Evolutionary conservation across 2,797 vertebrate genomes (phyloP).

Genomic region (Oophaga sylvatica): DNA sequence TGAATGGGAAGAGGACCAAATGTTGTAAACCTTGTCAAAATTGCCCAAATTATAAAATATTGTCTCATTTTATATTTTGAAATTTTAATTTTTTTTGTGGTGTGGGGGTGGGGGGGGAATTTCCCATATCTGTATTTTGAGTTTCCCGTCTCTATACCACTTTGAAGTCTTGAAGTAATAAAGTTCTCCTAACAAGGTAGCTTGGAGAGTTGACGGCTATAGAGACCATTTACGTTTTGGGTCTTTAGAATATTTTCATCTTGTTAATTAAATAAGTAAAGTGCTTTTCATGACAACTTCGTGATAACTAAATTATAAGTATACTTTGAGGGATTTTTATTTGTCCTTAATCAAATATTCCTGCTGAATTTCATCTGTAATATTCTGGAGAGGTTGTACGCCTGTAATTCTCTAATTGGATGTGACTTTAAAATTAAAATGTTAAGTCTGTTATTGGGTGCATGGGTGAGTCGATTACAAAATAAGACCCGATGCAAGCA

Average conservation of each 20-base stretch:
- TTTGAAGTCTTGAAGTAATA: background rate
- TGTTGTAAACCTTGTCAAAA: background rate
- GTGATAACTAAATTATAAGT: slow-evolving; percentile 56
- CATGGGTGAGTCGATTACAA: slow-evolving; percentile 72
- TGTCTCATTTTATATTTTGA: background rate
- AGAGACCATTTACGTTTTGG: slow-evolving; percentile 27
- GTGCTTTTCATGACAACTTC: slow-evolving; percentile 54
- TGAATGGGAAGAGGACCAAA: background rate
- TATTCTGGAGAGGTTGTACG: slow-evolving; percentile 68
- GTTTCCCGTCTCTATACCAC: background rate
- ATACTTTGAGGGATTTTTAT: slow-evolving; percentile 40
- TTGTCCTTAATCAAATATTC: slow-evolving; percentile 65
- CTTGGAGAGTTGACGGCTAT: slow-evolving; percentile 17
- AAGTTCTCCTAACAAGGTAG: slow-evolving; percentile 20
- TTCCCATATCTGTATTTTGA: background rate
- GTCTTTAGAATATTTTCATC: slow-evolving; percentile 29
- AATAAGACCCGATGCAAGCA: slow-evolving; percentile 68
- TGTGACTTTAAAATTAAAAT: slow-evolving; percentile 69
- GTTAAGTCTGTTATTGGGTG: slow-evolving; percentile 68
- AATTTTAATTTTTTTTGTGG: background rate
- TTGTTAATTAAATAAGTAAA: slow-evolving; percentile 48
- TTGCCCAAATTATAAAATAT: background rate
- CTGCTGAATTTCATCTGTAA: slow-evolving; percentile 63
- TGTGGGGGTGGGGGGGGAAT: too few relatives aligned
- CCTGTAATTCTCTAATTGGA: slow-evolving; percentile 61